Conservation (phyloP, 2,888 invertebrate genomes). For the Xanthorhoe spadicearia region DNA sequence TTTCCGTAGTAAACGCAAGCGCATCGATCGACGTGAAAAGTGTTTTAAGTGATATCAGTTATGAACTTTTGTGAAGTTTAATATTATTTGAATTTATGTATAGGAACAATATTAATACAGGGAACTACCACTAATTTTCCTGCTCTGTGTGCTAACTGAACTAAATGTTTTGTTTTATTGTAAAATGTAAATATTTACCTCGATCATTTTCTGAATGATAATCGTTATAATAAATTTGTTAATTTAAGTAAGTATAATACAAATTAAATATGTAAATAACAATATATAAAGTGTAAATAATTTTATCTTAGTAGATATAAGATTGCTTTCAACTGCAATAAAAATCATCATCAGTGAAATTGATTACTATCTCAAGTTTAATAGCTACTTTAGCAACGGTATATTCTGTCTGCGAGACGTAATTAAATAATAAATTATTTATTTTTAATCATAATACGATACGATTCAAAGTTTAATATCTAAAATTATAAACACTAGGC, state of each 20-base stretch:
- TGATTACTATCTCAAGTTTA: not conserved
- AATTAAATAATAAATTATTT: too few species aligned
- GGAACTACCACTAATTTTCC: not conserved
- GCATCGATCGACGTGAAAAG: not conserved
- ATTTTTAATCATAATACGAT: too few species aligned
- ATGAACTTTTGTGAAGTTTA: not conserved
- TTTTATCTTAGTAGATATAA: not conserved
- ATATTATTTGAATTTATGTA: not conserved
- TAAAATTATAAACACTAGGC: too few species aligned
- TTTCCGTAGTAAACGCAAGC: constrained; percentile 8
- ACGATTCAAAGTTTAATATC: too few species aligned
- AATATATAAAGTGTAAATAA: not conserved
- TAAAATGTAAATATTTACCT: not conserved
- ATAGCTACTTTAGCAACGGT: not conserved
- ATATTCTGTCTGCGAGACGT: too few species aligned
- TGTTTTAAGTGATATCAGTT: not conserved
- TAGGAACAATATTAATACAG: not conserved
- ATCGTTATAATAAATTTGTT: too few species aligned
- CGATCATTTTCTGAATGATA: too few species aligned
- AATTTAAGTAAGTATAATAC: not conserved
- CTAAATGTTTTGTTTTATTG: not conserved
- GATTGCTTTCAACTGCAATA: not conserved
- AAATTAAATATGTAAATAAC: not conserved
- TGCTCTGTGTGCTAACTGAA: not conserved
- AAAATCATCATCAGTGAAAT: not conserved